Evolutionary conservation across 1,140 invertebrate species (phyloP).

Genomic region (Lepidurus arcticus): DNA sequence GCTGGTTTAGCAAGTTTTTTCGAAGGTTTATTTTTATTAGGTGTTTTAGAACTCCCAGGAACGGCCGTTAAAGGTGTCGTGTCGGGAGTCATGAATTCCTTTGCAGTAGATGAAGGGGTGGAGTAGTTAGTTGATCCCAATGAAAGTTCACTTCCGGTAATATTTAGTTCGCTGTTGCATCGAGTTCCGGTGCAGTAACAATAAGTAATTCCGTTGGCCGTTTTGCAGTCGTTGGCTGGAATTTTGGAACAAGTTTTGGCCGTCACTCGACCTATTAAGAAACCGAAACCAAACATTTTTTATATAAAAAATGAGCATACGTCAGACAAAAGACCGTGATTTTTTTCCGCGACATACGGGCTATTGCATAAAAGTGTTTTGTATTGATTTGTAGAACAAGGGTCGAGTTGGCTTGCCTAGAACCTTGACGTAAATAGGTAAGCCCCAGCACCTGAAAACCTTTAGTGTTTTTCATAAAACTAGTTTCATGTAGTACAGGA

Average conservation of each 20-base stretch:
- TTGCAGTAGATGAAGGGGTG: neutral
- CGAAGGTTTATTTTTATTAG: neutral
- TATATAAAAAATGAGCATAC: neutral
- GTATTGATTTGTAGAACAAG: too few species aligned
- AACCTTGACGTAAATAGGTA: neutral
- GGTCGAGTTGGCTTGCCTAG: too few species aligned
- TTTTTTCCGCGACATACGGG: too few species aligned
- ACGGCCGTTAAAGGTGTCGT: neutral
- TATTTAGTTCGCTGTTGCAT: conserved; percentile 46
- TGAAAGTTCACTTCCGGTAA: neutral
- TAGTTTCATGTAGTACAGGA: neutral
- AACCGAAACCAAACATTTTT: conserved; percentile 12
- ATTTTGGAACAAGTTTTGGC: conserved; percentile 46
- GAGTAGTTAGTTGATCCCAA: neutral
- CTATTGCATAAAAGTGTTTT: too few species aligned
- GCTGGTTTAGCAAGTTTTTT: neutral
- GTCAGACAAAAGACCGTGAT: too few species aligned
- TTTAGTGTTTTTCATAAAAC: neutral
- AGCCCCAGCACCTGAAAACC: neutral
- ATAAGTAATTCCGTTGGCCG: conserved; percentile 47
- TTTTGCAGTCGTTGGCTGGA: conserved; percentile 47
- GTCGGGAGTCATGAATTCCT: neutral
- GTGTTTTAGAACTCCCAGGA: neutral
- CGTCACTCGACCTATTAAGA: conserved; percentile 7
- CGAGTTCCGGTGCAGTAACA: conserved; percentile 51